phyloP scores from a whole-genome alignment of 2,797 vertebrate genomes.

The Xiphorhynchus erythropygius region DNA sequence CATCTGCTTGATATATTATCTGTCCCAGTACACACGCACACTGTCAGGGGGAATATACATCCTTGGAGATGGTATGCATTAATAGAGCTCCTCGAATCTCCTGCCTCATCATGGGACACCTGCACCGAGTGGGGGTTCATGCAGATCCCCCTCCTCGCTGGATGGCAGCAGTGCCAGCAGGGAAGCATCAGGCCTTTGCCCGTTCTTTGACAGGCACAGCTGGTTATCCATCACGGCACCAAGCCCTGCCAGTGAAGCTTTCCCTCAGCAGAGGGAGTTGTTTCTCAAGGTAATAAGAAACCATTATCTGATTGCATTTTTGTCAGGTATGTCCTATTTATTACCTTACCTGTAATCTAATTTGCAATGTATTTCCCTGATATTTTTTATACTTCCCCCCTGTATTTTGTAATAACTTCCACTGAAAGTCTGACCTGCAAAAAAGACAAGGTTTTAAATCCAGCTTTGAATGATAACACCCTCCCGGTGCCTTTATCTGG shows the following conservation, averaged over 20 bases:
- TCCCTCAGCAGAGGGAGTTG: slow-evolving; percentile 72
- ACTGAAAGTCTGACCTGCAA: slow-evolving; percentile 7
- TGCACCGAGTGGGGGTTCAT: background rate
- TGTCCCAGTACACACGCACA: background rate
- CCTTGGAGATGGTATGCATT: accelerated
- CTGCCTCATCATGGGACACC: background rate
- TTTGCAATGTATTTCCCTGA: slow-evolving; percentile 49
- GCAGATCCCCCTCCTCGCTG: background rate
- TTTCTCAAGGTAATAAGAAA: slow-evolving; percentile 71
- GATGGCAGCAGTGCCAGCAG: background rate
- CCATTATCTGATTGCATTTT: slow-evolving; percentile 51
- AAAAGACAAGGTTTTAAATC: slow-evolving; percentile 34
- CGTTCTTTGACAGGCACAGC: accelerated
- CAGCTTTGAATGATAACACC: background rate
- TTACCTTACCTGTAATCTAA: slow-evolving; percentile 60
- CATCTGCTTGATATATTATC: background rate
- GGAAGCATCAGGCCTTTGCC: background rate
- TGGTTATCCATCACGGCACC: background rate
- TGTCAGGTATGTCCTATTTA: slow-evolving; percentile 58
- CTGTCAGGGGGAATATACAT: background rate
- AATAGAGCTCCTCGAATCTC: background rate
- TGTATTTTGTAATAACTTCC: slow-evolving; percentile 4
- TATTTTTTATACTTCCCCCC: background rate
- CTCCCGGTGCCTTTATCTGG: background rate
- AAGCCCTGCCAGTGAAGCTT: slow-evolving; percentile 53